A percentile compares a stretch with the other conserved stretches of the same genome.
phyloP scores from a whole-genome alignment of 2,797 vertebrate genomes.

The Gymnopithys bicolor region DNA sequence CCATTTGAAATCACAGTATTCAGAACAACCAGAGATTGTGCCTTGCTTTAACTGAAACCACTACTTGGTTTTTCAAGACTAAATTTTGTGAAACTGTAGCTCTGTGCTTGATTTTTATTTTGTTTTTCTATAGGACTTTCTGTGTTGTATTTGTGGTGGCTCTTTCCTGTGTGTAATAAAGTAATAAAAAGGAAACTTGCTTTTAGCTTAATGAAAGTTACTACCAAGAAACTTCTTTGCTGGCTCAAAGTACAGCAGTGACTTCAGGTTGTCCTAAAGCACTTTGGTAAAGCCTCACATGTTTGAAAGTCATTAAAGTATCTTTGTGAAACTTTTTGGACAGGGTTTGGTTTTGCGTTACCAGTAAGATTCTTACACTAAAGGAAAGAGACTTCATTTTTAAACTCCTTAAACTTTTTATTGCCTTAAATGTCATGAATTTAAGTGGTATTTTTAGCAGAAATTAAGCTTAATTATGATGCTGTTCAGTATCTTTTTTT shows the following conservation, averaged over 20 bases:
- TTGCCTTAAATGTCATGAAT: background rate
- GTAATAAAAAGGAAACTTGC: background rate
- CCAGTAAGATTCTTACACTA: background rate
- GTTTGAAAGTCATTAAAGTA: background rate
- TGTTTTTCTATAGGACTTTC: background rate
- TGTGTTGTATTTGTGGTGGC: background rate
- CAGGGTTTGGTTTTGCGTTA: background rate
- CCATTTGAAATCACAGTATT: background rate
- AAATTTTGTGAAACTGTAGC: background rate
- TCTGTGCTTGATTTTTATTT: background rate
- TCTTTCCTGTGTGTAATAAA: background rate
- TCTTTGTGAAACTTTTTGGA: background rate
- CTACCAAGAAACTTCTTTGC: background rate
- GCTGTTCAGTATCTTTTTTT: background rate
- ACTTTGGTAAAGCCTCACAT: background rate
- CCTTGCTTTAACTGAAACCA: background rate
- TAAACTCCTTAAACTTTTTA: background rate
- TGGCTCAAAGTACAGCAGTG: background rate
- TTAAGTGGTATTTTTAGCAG: background rate
- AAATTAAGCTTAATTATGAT: background rate
- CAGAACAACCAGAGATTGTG: background rate
- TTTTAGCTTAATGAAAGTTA: background rate
- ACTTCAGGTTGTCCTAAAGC: background rate
- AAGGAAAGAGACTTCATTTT: background rate
- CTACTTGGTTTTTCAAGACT: background rate